These are phyloP conservation scores for Xestobium rufovillosum DNA, from an alignment of 2,888 invertebrate genomes.

Conservation along the genomic window DNA sequence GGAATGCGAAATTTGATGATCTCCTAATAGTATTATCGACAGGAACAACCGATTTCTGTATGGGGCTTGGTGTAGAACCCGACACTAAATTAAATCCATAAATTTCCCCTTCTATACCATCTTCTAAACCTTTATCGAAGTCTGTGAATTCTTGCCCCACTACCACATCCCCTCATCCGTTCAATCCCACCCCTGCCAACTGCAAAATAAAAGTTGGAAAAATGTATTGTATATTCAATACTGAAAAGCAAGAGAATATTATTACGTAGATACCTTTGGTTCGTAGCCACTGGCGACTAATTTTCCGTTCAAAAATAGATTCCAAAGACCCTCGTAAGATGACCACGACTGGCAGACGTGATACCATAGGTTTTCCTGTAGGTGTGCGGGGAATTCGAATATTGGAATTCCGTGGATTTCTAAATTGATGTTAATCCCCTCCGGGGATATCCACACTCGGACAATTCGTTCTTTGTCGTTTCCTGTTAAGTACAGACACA, in stretches of 20 bases:
- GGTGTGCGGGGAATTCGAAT: constrained; percentile 44
- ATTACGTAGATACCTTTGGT: constrained; percentile 32
- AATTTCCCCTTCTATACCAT: constrained; percentile 61
- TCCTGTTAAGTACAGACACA: constrained; percentile 47
- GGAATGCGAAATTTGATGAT: too few species aligned
- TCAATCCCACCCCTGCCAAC: constrained; percentile 50
- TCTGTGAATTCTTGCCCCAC: constrained; percentile 65
- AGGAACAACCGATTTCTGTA: background rate
- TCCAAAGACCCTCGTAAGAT: constrained; percentile 53
- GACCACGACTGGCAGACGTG: constrained; percentile 63
- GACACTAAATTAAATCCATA: constrained; percentile 60
- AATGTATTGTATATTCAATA: constrained; percentile 4
- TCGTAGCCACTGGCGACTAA: constrained; percentile 41
- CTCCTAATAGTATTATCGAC: background rate
- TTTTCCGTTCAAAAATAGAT: constrained; percentile 53
- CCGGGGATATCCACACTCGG: constrained; percentile 54
- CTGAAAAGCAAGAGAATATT: constrained; percentile 2
- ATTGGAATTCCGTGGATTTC: constrained; percentile 49
- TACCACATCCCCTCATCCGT: constrained; percentile 56
- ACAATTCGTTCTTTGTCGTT: constrained; percentile 48
- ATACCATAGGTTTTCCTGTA: constrained; percentile 50
- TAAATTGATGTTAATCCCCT: constrained; percentile 49
- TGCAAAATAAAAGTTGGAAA: constrained; percentile 44
- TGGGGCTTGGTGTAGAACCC: constrained; percentile 41
- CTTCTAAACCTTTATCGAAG: constrained; percentile 55